These are phyloP conservation scores for Talpa occidentalis DNA, from an alignment of 2,113 vertebrate genomes.

Conservation along the genomic window DNA sequence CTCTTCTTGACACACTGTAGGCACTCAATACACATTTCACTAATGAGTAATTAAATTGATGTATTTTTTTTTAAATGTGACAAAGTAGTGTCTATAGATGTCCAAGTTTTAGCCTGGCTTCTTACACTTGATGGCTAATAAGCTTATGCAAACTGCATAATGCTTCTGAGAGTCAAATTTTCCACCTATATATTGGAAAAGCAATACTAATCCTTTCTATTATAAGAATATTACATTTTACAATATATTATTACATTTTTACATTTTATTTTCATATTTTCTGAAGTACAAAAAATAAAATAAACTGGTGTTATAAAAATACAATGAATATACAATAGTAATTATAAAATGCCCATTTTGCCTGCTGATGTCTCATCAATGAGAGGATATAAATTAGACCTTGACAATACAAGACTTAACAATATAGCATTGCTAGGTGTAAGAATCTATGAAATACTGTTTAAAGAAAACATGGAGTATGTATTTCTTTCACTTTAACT, in stretches of 20 bases:
- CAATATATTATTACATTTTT: too few species aligned
- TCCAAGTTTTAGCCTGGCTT: background rate
- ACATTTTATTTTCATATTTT: background rate
- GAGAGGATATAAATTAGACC: background rate
- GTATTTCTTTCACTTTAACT: background rate
- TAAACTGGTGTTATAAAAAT: background rate
- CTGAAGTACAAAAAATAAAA: background rate
- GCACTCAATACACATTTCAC: background rate
- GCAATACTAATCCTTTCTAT: background rate
- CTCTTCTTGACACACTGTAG: background rate
- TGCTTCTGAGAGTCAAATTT: background rate
- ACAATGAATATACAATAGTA: background rate
- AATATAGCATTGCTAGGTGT: background rate
- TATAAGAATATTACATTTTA: background rate
- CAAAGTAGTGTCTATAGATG: background rate
- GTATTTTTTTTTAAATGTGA: background rate
- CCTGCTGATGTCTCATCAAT: background rate
- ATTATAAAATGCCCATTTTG: background rate
- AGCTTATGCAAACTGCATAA: background rate
- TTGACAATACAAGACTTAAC: background rate
- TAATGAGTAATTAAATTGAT: background rate
- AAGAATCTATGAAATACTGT: background rate
- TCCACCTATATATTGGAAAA: background rate
- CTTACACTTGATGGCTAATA: background rate
- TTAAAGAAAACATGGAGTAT: background rate